Evolutionary conservation across 2,888 invertebrate genomes (phyloP).

Genomic region (Capitulum mitella): DNA sequence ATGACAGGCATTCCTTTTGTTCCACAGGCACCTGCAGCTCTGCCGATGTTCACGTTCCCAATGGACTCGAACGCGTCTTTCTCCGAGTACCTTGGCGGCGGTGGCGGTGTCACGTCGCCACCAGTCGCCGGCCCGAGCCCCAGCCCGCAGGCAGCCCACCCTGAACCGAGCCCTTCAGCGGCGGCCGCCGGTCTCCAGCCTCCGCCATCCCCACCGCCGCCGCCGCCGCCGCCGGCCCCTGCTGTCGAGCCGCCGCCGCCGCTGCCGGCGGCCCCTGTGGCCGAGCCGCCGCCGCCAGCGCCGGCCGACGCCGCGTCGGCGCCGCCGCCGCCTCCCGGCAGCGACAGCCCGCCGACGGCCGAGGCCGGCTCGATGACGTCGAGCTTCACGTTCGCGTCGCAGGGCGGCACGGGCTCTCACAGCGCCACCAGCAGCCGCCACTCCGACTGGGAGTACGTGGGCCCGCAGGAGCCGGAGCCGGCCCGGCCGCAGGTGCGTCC

Average conservation of each 20-base stretch:
- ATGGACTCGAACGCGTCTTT: not conserved
- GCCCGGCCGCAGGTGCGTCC: not conserved
- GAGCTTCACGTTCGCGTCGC: conserved; percentile 30
- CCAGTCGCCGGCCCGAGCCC: not conserved
- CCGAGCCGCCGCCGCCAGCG: not conserved
- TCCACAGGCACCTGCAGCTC: not conserved
- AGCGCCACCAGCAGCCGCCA: conserved; percentile 23
- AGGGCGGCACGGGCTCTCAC: conserved; percentile 2
- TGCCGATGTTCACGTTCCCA: not conserved
- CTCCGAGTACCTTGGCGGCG: conserved; percentile 2
- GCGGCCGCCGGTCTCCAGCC: not conserved
- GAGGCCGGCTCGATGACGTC: conserved; percentile 31
- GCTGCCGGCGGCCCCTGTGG: not conserved
- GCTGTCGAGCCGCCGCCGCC: not conserved
- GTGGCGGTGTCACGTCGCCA: not conserved
- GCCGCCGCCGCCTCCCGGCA: not conserved
- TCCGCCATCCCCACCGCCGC: not conserved
- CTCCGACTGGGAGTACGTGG: conserved; percentile 22
- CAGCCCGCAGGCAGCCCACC: no score
- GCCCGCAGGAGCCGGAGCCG: not conserved
- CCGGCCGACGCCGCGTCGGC: not conserved
- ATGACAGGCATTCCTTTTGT: not conserved
- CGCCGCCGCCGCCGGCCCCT: not conserved
- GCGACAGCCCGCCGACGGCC: not conserved
- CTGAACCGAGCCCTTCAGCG: not conserved